Evolutionary conservation across 2,113 vertebrate genomes (phyloP).

Genomic region (Thermophis baileyi): DNA sequence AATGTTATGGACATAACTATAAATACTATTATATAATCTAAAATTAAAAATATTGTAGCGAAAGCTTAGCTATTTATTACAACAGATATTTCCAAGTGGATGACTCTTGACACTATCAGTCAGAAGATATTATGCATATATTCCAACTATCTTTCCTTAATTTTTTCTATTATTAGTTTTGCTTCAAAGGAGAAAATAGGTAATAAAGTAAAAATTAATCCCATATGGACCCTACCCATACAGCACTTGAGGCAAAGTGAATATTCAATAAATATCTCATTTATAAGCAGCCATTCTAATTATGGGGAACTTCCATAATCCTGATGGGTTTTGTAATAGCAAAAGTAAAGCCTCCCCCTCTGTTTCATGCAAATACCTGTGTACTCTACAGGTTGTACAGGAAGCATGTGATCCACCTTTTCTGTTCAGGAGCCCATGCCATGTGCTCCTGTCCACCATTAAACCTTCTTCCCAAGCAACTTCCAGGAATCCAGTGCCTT

Average conservation of each 20-base stretch:
- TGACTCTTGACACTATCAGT: background rate
- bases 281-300: background rate
- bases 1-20: background rate
- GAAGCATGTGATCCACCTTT: no score
- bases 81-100: background rate
- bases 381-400: background rate
- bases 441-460: no score
- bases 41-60: background rate
- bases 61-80: background rate
- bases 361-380: background rate
- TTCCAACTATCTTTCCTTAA: background rate
- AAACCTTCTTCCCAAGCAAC: no score
- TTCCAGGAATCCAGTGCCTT: no score
- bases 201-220: background rate
- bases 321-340: background rate
- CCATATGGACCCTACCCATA: background rate
- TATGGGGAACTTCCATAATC: background rate
- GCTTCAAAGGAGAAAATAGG: background rate
- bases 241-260: background rate
- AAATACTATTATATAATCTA: background rate
- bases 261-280: background rate
- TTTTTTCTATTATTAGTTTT: background rate
- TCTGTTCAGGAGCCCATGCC: no score
- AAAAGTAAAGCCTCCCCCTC: background rate
- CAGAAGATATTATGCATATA: background rate